Base-by-base conservation (phyloP, 1,140 invertebrate genomes). In the Drosophila arawakana region DNA sequence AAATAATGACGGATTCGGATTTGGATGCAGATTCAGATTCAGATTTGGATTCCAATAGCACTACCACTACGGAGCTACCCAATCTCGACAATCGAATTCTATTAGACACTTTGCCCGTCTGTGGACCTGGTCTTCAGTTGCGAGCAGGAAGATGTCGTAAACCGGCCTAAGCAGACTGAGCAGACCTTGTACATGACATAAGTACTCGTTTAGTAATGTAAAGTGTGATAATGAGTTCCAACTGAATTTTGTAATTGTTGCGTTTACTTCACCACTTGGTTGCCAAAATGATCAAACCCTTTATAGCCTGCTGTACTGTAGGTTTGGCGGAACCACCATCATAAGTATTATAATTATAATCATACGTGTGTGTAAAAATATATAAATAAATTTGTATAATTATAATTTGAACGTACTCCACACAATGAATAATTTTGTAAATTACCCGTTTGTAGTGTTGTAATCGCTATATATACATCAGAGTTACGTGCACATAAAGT, bases 71-170 rank as follows among this genome's bases (percentile, higher is more conserved):
- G 2, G 63, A 34, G 11, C 3, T 41, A 0, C 71, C 79, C 7
- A 9, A n/a, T 5, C 21, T 85, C 7, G 83, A 67, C 47, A 85
- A 85, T 68, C 79, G 82, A 7, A 85, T 85, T 25, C 34, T 86
- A 35, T 10, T 85, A 0, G 82, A 86, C 0, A 79, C 82, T 8
- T 8, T 66, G 13, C 71, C 60, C 1, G 41, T 55, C 3, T 85
- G 82, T 67, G 59, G 49, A 10, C 44, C 35, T 0, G 83, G 83
- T 46, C 76, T 54, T 7, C 63, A 71, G 25, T 49, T 86, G 15
- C 59, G 66, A 9, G 79, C 57, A 21, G 81, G 86, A 10, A 80
- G 80, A 0, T 86, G 82, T 65, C 72, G 82, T 11, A 57, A 59
- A 50, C 18, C 79, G 7, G 82, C 82, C 9, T 85, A 67, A 67